These are phyloP conservation scores for Drosophila anomalata DNA, from an alignment of 2,888 invertebrate genomes.

Conservation along the genomic window DNA sequence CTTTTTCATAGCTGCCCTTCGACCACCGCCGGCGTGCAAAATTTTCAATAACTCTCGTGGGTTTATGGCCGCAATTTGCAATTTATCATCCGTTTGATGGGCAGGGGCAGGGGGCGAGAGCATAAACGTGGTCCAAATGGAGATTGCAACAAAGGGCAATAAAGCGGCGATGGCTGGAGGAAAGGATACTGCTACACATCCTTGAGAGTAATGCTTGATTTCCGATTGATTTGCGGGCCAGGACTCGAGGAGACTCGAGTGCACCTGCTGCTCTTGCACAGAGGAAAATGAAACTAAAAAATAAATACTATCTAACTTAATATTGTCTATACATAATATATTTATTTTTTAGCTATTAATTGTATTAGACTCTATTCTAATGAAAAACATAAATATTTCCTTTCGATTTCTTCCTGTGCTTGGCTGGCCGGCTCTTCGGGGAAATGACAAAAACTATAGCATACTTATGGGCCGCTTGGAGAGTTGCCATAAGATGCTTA, in stretches of 20 bases:
- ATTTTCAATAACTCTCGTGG: constrained; percentile 31
- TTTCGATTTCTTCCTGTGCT: constrained; percentile 6
- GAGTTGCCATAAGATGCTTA: constrained; percentile 70
- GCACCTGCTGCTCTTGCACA: constrained; percentile 32
- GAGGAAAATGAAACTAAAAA: not conserved
- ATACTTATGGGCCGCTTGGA: constrained; percentile 69
- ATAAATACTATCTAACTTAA: not conserved
- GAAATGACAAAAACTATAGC: constrained; percentile 54
- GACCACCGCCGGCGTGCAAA: constrained; percentile 18
- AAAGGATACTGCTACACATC: constrained; percentile 1
- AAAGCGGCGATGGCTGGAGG: constrained; percentile 9
- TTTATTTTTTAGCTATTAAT: too few relatives aligned
- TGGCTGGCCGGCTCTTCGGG: constrained; percentile 1
- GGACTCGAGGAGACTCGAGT: constrained; percentile 11
- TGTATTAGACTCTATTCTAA: too few relatives aligned
- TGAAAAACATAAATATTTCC: not conserved
- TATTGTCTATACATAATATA: too few relatives aligned
- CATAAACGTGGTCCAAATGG: constrained; percentile 37
- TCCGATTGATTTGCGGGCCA: constrained; percentile 25
- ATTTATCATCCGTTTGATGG: constrained; percentile 43
- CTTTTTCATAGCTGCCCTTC: constrained; percentile 16
- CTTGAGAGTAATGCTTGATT: constrained; percentile 24
- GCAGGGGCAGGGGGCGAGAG: constrained; percentile 23
- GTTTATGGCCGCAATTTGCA: constrained; percentile 36
- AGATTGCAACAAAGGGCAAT: constrained; percentile 29